Evolutionary conservation across 2,888 invertebrate species (phyloP).

Genomic region (Chymomyza procnemis): DNA sequence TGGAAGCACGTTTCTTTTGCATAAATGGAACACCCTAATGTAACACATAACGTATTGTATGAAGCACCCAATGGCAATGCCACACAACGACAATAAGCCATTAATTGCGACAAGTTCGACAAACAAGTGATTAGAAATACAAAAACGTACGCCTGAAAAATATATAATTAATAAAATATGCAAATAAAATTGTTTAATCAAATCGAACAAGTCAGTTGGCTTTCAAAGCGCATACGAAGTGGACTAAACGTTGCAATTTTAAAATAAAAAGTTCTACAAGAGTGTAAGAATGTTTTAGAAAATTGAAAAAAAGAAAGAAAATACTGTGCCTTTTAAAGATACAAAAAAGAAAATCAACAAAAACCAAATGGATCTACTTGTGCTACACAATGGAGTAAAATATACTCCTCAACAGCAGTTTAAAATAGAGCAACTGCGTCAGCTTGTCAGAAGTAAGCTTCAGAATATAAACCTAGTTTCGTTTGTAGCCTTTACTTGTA

Average conservation of each 20-base stretch:
- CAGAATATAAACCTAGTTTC: neutral
- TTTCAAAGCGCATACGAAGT: slow-evolving; percentile 36
- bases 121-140: slow-evolving; percentile 39
- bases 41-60: neutral
- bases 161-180: slow-evolving; percentile 35
- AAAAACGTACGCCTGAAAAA: slow-evolving; percentile 30
- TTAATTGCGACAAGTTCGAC: slow-evolving; percentile 7
- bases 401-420: slow-evolving; percentile 55
- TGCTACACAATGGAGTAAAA: slow-evolving; percentile 47
- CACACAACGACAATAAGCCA: neutral
- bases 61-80: neutral
- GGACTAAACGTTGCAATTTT: slow-evolving; percentile 34
- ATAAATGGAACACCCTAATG: neutral
- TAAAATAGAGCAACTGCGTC: slow-evolving; percentile 61
- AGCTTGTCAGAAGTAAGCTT: slow-evolving; percentile 60
- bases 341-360: neutral
- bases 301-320: neutral
- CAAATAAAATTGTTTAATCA: slow-evolving; percentile 35
- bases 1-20: neutral
- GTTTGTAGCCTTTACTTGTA: neutral
- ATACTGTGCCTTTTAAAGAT: too few species aligned
- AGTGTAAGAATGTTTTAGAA: neutral
- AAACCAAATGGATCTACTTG: slow-evolving; percentile 31
- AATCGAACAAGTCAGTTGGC: slow-evolving; percentile 42
- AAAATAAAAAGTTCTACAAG: neutral